Evolutionary conservation across 2,888 invertebrate species (phyloP).

Genomic region (Catotricha subobsoleta): DNA sequence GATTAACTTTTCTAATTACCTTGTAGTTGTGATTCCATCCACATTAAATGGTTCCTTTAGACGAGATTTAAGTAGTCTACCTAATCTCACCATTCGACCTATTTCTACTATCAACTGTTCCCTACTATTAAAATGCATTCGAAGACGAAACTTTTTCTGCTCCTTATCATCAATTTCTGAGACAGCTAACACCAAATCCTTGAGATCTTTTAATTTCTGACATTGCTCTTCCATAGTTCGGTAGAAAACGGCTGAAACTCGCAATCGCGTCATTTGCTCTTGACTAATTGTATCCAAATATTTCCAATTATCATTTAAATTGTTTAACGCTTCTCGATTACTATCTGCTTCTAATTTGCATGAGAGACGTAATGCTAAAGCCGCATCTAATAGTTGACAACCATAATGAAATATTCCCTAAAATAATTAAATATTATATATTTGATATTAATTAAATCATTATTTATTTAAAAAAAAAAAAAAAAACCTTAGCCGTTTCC

Average conservation of each 20-base stretch:
- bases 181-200: conserved; percentile 33
- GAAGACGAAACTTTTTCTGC: conserved; percentile 30
- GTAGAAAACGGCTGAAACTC: conserved; percentile 59
- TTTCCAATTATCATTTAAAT: conserved; percentile 48
- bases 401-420: conserved; percentile 70
- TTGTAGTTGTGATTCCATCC: no score
- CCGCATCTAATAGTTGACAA: conserved; percentile 56
- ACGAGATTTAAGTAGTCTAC: conserved; percentile 45
- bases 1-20: not conserved
- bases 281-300: conserved; percentile 48
- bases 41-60: conserved; percentile 41
- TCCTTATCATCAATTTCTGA: conserved; percentile 25
- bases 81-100: conserved; percentile 50
- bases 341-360: conserved; percentile 43
- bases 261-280: conserved; percentile 55
- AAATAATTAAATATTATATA: conserved; percentile 10
- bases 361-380: conserved; percentile 50
- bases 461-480: not conserved
- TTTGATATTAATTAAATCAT: not conserved
- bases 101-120: conserved; percentile 50
- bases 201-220: conserved; percentile 39
- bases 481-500: conserved; percentile 51
- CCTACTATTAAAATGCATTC: conserved; percentile 38
- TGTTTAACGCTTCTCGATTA: conserved; percentile 36
- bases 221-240: conserved; percentile 48